phyloP scores from a whole-genome alignment of 1,140 invertebrate genomes.

The Atta texana region DNA sequence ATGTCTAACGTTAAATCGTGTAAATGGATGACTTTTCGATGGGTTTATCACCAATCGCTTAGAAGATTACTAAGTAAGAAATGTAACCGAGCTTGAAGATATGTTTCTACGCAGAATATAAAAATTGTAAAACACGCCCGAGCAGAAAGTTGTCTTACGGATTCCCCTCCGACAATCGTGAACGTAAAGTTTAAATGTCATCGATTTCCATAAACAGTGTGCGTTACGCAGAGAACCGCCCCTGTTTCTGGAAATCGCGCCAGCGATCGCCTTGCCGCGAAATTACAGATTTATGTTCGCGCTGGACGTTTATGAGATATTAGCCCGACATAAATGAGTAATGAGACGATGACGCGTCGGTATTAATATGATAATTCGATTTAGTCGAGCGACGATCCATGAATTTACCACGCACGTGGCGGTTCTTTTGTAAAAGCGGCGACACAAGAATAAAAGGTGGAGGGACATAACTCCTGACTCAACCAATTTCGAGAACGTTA shows the following conservation, averaged over 20 bases:
- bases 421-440: constrained; percentile 63
- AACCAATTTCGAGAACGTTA: constrained; percentile 69
- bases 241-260: constrained; percentile 12
- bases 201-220: constrained; percentile 12
- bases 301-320: constrained; percentile 57
- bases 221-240: background rate
- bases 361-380: constrained; percentile 77
- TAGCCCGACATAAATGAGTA: constrained; percentile 67
- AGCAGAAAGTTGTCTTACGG: background rate
- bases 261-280: background rate
- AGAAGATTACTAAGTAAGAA: background rate
- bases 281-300: constrained; percentile 42
- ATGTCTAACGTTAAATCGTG: background rate
- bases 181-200: constrained; percentile 53
- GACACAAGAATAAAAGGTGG: constrained; percentile 13
- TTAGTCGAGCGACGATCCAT: constrained; percentile 19
- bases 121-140: background rate
- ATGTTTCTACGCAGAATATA: background rate
- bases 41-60: background rate
- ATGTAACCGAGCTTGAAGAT: background rate
- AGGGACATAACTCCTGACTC: background rate
- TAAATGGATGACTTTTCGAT: background rate
- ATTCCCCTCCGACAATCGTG: background rate
- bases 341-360: constrained; percentile 70
- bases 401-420: constrained; percentile 53